These are phyloP conservation scores for Amblyopsis hoosieri DNA, from an alignment of 2,797 vertebrate genomes.

Conservation along the genomic window DNA sequence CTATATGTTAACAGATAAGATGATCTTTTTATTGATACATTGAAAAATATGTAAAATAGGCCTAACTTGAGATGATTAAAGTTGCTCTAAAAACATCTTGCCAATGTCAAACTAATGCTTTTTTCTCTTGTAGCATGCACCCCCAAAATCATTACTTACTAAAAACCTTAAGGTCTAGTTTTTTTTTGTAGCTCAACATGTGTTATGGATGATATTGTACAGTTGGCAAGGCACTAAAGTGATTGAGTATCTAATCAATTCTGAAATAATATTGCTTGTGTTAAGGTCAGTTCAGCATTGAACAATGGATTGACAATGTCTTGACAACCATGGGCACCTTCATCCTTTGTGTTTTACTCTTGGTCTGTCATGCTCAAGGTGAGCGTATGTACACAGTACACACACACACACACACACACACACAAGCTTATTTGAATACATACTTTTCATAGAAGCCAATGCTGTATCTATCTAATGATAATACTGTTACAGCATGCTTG, in stretches of 20 bases:
- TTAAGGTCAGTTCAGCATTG: conserved; percentile 30
- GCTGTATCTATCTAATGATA: conserved; percentile 4
- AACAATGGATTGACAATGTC: conserved; percentile 48
- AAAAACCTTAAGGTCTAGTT: no score
- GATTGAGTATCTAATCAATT: background rate
- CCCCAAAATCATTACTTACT: no score
- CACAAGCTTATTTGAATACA: conserved; percentile 13
- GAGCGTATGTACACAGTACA: conserved; percentile 26
- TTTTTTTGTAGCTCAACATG: background rate
- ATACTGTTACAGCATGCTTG: conserved; percentile 13
- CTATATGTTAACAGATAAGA: no score
- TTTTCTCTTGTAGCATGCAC: no score
- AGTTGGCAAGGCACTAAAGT: background rate
- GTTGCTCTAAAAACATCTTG: no score
- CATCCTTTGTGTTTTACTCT: conserved; percentile 42
- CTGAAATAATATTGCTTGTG: conserved; percentile 1
- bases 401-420: conserved; percentile 19
- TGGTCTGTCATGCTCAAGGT: conserved; percentile 64
- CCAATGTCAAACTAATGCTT: no score
- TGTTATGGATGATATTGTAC: background rate
- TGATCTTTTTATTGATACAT: no score
- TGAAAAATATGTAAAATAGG: no score
- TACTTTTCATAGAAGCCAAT: conserved; percentile 10
- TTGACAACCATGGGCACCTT: conserved; percentile 49
- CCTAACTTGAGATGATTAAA: no score